Percentiles rank a stretch among this genome's conserved stretches.
These are phyloP conservation scores for Osmerus mordax DNA, from an alignment of 2,113 vertebrate species.

Conservation along the genomic window DNA sequence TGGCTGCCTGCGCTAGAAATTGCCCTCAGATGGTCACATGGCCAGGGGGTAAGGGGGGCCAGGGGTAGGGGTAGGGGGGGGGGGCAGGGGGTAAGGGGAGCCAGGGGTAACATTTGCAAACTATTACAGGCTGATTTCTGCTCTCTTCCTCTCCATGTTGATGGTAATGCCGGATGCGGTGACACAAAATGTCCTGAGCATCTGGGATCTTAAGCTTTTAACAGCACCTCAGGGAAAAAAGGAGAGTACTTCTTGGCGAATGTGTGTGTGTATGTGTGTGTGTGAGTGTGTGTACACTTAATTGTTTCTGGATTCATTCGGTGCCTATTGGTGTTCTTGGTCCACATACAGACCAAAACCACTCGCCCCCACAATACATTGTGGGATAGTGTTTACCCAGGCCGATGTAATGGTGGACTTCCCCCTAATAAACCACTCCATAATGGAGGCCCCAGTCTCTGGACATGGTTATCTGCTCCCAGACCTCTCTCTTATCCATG, in stretches of 20 bases:
- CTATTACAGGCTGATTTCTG: constrained; percentile 62
- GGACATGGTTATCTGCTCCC: background rate
- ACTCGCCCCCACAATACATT: constrained; percentile 64
- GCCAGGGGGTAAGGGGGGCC: constrained; percentile 1
- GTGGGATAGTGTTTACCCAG: constrained; percentile 89
- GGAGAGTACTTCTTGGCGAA: background rate
- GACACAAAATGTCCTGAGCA: constrained; percentile 28
- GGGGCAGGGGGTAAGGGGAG: too few species aligned
- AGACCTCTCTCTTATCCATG: constrained; percentile 25
- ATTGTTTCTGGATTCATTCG: too few species aligned
- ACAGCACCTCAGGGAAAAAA: background rate
- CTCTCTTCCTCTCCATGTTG: constrained; percentile 17
- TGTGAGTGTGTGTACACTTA: background rate
- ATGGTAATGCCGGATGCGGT: constrained; percentile 46
- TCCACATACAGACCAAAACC: too few species aligned
- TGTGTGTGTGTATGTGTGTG: constrained; percentile 11
- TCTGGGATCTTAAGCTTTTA: constrained; percentile 14
- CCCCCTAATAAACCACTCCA: constrained; percentile 84
- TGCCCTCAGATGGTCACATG: constrained; percentile 76
- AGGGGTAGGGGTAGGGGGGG: too few species aligned
- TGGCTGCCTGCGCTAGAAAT: constrained; percentile 71
- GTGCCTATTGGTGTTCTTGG: too few species aligned
- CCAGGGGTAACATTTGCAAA: constrained; percentile 66
- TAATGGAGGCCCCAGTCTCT: constrained; percentile 71
- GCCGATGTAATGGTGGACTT: constrained; percentile 88